Conservation (phyloP, 2,113 vertebrate genomes). For the Cephalopterus ornatus region DNA sequence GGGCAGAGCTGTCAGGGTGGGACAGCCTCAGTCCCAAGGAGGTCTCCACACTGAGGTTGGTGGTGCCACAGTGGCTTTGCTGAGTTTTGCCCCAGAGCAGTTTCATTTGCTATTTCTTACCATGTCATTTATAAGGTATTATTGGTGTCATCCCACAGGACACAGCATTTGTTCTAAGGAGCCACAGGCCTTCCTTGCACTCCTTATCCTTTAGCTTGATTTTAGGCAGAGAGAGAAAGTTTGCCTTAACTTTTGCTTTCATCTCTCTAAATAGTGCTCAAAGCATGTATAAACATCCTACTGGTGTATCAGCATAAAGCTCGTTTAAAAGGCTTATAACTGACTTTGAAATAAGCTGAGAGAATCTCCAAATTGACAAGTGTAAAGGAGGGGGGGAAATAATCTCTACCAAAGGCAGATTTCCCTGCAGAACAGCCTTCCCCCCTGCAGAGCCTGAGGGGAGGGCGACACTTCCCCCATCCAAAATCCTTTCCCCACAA, state of each 20-base stretch:
- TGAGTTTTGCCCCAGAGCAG: neutral
- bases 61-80: neutral
- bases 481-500: neutral
- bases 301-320: neutral
- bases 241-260: neutral
- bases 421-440: neutral
- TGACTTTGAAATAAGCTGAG: neutral
- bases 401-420: neutral
- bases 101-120: neutral
- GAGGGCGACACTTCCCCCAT: neutral
- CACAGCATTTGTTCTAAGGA: neutral
- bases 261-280: neutral
- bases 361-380: neutral
- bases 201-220: neutral
- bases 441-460: fast-evolving
- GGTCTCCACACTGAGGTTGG: fast-evolving
- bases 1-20: neutral
- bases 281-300: neutral
- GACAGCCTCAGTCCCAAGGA: neutral
- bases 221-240: neutral
- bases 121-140: neutral
- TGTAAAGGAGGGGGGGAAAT: neutral
- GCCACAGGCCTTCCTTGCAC: neutral
- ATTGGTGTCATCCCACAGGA: neutral
- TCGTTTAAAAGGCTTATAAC: neutral